These are phyloP conservation scores for Ranitomeya imitator DNA, from an alignment of 2,113 vertebrate genomes.

Conservation along the genomic window DNA sequence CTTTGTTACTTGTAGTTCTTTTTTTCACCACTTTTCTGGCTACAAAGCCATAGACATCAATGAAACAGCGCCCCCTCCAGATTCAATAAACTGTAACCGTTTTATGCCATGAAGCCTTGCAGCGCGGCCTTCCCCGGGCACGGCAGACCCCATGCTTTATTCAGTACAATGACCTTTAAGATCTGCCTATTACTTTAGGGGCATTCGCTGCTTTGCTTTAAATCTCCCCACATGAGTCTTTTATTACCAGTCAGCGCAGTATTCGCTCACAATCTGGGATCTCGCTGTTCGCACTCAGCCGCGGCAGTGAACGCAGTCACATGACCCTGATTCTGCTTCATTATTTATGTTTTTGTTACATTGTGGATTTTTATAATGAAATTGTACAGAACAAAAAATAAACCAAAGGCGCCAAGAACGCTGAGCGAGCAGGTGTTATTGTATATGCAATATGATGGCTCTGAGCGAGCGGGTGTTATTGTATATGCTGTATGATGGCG, in stretches of 20 bases:
- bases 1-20: neutral
- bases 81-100: neutral
- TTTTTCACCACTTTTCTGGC: neutral
- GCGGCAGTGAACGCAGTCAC: neutral
- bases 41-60: neutral
- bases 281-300: neutral
- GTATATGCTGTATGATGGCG: no score
- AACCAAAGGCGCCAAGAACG: constrained; percentile 7
- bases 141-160: neutral
- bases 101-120: neutral
- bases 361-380: neutral
- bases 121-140: neutral
- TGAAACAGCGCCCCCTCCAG: neutral
- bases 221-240: neutral
- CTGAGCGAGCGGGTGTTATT: no score
- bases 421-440: neutral
- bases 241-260: constrained; percentile 31
- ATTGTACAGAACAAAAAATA: constrained; percentile 25
- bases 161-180: neutral
- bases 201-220: neutral
- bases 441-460: no score
- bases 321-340: neutral
- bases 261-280: neutral
- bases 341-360: constrained; percentile 33
- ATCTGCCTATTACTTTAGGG: neutral